These are phyloP conservation scores for Incurvaria masculella DNA, from an alignment of 2,888 invertebrate genomes.

Conservation along the genomic window DNA sequence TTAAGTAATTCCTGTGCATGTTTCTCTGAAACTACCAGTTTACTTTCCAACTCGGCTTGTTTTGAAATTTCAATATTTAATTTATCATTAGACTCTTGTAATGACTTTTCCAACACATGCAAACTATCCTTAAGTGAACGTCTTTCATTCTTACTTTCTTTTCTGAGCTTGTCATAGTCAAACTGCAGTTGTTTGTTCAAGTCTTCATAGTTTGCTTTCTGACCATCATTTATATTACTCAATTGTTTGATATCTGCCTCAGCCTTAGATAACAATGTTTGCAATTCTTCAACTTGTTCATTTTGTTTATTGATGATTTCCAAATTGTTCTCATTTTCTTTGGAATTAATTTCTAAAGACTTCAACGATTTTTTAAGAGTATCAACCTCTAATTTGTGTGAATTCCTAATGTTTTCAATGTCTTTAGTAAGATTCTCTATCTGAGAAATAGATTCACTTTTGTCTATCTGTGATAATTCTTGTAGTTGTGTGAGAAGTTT, in stretches of 20 bases:
- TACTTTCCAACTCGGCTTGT: constrained; percentile 34
- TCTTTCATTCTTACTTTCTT: constrained; percentile 46
- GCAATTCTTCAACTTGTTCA: constrained; percentile 39
- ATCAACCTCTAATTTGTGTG: constrained; percentile 36
- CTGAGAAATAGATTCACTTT: constrained; percentile 30
- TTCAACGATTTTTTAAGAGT: constrained; percentile 34
- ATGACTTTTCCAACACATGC: constrained; percentile 48
- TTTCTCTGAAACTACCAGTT: constrained; percentile 35
- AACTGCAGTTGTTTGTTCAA: constrained; percentile 41
- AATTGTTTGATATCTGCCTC: constrained; percentile 45
- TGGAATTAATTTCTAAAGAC: constrained; percentile 27
- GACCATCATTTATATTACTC: constrained; percentile 44
- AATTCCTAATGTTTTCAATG: constrained; percentile 33
- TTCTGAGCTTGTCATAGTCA: constrained; percentile 43
- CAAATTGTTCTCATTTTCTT: constrained; percentile 31
- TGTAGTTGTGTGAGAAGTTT: constrained; percentile 27
- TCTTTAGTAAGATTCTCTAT: constrained; percentile 34
- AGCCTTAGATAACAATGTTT: constrained; percentile 38
- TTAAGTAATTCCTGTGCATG: constrained; percentile 36
- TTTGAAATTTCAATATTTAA: constrained; percentile 36
- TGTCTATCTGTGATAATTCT: constrained; percentile 28
- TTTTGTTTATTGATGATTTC: constrained; percentile 33
- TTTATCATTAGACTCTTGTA: constrained; percentile 36
- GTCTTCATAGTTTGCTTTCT: constrained; percentile 48
- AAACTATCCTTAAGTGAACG: constrained; percentile 55